Base-by-base conservation (phyloP, 2,797 vertebrate species). In the Gila robusta region DNA sequence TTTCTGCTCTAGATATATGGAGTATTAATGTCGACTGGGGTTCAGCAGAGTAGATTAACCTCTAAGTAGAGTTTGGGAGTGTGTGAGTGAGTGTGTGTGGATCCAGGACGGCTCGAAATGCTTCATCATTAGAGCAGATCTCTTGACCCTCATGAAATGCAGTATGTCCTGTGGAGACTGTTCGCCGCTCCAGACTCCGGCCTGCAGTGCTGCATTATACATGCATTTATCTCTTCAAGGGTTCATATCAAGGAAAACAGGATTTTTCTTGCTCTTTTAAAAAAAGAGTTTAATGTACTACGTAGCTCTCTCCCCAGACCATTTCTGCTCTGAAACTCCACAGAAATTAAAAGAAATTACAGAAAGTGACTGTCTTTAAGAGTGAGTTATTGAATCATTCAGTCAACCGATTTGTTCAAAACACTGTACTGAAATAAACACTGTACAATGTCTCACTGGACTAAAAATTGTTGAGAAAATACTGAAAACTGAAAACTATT, bases 11-110 rank as follows among this genome's bases (percentile, higher is more conserved):
- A 6, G 52, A 78, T 81, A 67, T 73, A 39, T 37, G 28, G 79
- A 81, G 82, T 87, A 81, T 84, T 88, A 86, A 86, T 86, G 79
- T 86, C 17, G 19, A 85, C 80, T 12, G n/a, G 81, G 83, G 74
- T 86, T 88, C 84, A 79, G 80, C 19, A 10, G 80, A 84, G 70
- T 67, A 84, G 79, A 87, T 87, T 87, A 89, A 89, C 82, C 82
- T 79, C 83, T 73, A 54, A 72, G 72, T 74, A 39, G 73, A 79
- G 69, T 74, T 35, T 67, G 70, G n/a, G 64, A 74, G 32, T 21
- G 44, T 56, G 59, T 26, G 71, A 74, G 71, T 35, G 37, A 62
- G 54, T 77, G 83, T 79, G 54, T 56, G 54, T 62, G 71, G 62
- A 52, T 71, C 26, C n/a, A 73, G 44, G 74, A 79, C 6, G 8